Conservation (phyloP, 2,888 invertebrate genomes). For the Macrophya annulata region DNA sequence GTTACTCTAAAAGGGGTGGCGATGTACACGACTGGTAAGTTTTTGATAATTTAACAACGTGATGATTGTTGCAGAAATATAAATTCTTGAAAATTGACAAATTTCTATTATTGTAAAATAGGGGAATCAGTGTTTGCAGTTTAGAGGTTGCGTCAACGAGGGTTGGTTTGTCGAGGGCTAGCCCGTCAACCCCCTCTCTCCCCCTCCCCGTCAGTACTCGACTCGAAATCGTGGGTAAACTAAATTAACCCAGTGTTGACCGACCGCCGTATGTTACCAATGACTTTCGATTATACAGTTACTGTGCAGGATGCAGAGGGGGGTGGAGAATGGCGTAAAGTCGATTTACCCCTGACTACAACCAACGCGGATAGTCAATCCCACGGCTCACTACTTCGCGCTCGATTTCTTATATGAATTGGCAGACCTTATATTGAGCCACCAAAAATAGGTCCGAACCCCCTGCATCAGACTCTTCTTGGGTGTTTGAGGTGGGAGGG, state of each 20-base stretch:
- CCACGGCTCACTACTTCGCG: background rate
- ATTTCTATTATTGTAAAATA: background rate
- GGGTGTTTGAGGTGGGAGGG: background rate
- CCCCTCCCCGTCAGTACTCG: background rate
- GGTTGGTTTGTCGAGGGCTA: background rate
- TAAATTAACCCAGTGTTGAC: slow-evolving; percentile 73
- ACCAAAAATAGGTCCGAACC: background rate
- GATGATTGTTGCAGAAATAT: background rate
- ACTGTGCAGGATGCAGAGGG: background rate
- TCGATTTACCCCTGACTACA: slow-evolving; percentile 63
- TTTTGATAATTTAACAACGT: background rate
- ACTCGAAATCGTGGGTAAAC: slow-evolving; percentile 69
- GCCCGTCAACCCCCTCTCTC: too few relatives aligned
- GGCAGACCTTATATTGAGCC: slow-evolving; percentile 28
- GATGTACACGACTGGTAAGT: slow-evolving; percentile 89
- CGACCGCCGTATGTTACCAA: slow-evolving; percentile 71
- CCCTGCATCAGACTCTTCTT: background rate
- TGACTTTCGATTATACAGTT: slow-evolving; percentile 72
- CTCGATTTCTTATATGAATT: background rate
- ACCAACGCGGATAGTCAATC: background rate
- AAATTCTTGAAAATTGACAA: background rate
- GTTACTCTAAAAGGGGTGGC: slow-evolving; percentile 93
- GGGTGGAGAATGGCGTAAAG: slow-evolving; percentile 58
- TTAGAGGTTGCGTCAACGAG: slow-evolving; percentile 10
- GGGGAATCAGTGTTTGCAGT: slow-evolving; percentile 14